Conservation (phyloP, 2,888 invertebrate genomes). For the Drosophila greeni region DNA sequence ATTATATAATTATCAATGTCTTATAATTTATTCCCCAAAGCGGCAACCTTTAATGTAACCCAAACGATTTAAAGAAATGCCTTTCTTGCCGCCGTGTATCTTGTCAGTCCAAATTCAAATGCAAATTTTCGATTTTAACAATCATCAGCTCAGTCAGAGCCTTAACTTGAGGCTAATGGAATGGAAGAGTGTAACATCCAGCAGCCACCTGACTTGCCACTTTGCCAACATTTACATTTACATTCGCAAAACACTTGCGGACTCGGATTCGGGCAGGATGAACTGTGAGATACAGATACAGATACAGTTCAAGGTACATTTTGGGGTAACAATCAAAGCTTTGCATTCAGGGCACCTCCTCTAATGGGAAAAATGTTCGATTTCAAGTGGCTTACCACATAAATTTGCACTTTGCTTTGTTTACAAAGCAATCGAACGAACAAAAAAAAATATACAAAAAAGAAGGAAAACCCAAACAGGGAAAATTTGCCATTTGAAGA, state of each 20-base stretch:
- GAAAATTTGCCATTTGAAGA: conserved; percentile 28
- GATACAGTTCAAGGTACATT: conserved; percentile 48
- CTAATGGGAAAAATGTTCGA: conserved; percentile 25
- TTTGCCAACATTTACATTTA: conserved; percentile 54
- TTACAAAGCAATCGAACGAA: conserved; percentile 42
- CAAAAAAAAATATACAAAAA: conserved; percentile 9
- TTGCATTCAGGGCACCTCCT: conserved; percentile 40
- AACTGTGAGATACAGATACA: conserved; percentile 42
- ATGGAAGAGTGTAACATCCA: conserved; percentile 48
- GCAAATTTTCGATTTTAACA: conserved; percentile 33
- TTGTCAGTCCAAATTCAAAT: conserved; percentile 2
- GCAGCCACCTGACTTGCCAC: conserved; percentile 53
- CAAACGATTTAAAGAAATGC: neutral
- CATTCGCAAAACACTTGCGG: conserved; percentile 37
- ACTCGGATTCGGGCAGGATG: conserved; percentile 49
- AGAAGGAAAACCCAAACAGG: conserved; percentile 3
- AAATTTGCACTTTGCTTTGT: conserved; percentile 64
- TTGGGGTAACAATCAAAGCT: conserved; percentile 64
- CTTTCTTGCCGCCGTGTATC: neutral
- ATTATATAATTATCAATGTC: neutral
- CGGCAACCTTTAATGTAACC: neutral
- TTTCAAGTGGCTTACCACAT: conserved; percentile 57
- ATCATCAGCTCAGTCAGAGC: conserved; percentile 20
- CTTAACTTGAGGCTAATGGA: conserved; percentile 42
- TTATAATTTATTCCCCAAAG: neutral